phyloP scores from a whole-genome alignment of 2,113 vertebrate species.

The Sturnira hondurensis region DNA sequence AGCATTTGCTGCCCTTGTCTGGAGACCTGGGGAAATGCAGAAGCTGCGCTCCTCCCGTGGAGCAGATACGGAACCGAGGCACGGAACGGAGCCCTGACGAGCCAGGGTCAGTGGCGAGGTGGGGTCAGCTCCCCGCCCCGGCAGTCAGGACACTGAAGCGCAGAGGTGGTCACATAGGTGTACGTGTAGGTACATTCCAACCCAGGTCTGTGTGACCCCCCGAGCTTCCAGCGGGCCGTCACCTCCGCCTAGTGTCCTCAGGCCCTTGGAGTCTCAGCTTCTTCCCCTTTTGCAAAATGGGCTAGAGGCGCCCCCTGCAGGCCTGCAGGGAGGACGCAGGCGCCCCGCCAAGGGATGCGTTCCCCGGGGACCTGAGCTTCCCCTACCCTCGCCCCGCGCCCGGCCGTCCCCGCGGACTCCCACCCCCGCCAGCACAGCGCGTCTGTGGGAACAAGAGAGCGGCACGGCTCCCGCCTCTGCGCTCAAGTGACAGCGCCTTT shows the following conservation, averaged over 20 bases:
- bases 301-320: slow-evolving; percentile 36
- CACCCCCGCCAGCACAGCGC: not conserved
- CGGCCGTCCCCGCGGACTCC: not conserved
- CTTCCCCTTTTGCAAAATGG: not conserved
- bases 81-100: not conserved
- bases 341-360: not conserved
- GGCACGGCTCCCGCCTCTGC: not conserved
- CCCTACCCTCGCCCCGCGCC: not conserved
- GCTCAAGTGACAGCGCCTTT: slow-evolving; percentile 67
- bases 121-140: not conserved
- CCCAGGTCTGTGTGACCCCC: not conserved
- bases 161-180: not conserved
- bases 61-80: not conserved
- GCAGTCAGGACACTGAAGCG: not conserved
- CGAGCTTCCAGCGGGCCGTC: not conserved
- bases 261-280: not conserved
- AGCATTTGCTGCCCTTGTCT: not conserved
- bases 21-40: not conserved
- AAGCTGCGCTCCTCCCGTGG: not conserved
- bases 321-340: not conserved
- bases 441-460: slow-evolving; percentile 22
- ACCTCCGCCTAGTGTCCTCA: not conserved
- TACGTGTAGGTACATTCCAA: not conserved
- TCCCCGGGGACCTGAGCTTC: not conserved
- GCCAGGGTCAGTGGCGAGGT: not conserved